phyloP scores from a whole-genome alignment of 2,888 invertebrate genomes.

The Rhogogaster chlorosoma region DNA sequence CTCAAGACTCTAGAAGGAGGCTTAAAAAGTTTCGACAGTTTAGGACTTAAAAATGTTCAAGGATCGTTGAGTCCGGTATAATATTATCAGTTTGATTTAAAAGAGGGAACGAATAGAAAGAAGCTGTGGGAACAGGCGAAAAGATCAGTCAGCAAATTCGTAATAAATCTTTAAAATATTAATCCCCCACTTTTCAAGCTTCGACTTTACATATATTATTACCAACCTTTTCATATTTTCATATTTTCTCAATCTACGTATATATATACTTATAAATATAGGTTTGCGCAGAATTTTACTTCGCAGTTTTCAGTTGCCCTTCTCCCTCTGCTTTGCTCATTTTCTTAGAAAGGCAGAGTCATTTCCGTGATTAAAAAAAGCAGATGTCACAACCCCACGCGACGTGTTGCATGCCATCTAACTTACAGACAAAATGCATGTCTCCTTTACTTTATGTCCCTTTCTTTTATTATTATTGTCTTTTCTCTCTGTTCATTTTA shows the following conservation, averaged over 20 bases:
- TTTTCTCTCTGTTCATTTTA: neutral
- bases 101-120: neutral
- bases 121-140: neutral
- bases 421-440: neutral
- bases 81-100: neutral
- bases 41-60: neutral
- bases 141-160: neutral
- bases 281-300: neutral
- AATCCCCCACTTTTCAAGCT: neutral
- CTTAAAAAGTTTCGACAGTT: constrained; percentile 6
- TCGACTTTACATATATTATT: neutral
- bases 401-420: neutral
- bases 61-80: neutral
- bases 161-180: neutral
- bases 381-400: neutral
- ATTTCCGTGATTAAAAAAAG: constrained; percentile 23
- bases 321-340: neutral
- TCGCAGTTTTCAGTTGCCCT: neutral
- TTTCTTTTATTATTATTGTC: neutral
- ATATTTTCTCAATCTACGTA: neutral
- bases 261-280: neutral
- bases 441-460: neutral
- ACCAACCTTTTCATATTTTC: neutral
- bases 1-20: neutral
- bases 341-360: neutral